A percentile compares a stretch with the other conserved stretches of the same genome.
These are phyloP conservation scores for Takifugu bimaculatus DNA, from an alignment of 2,113 vertebrate species.

Conservation along the genomic window DNA sequence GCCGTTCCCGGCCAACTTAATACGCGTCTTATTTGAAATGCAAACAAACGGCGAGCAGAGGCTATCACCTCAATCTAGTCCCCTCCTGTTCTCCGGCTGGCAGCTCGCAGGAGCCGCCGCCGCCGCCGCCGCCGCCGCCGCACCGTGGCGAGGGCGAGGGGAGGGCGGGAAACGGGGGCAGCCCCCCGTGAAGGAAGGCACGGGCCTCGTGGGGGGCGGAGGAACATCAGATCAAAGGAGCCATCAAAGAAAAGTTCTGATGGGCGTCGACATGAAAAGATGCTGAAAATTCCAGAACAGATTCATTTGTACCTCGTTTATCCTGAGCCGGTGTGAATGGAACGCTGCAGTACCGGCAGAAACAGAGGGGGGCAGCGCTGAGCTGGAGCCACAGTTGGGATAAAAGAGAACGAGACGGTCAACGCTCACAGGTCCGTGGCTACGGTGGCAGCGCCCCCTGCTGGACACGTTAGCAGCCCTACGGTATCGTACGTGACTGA, in stretches of 20 bases:
- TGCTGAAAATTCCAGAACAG: neutral
- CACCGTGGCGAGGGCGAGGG: constrained; percentile 28
- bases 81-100: constrained; percentile 57
- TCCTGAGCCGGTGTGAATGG: too few relatives aligned
- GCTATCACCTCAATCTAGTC: constrained; percentile 63
- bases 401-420: too few relatives aligned
- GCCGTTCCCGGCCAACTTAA: constrained; percentile 53
- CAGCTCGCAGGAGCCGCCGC: constrained; percentile 44
- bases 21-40: constrained; percentile 63
- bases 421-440: too few relatives aligned
- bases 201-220: neutral
- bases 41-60: constrained; percentile 64
- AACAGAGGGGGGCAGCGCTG: neutral
- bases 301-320: neutral
- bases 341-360: constrained; percentile 31
- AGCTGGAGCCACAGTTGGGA: too few relatives aligned
- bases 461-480: too few relatives aligned
- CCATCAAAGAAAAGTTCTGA: too few relatives aligned
- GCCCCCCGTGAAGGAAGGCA: neutral
- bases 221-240: too few relatives aligned
- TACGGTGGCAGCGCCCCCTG: too few relatives aligned
- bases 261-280: neutral
- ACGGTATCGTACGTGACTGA: too few relatives aligned
- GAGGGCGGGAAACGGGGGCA: neutral
- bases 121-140: constrained; percentile 38